phyloP scores from a whole-genome alignment of 2,113 vertebrate species.

The Gallinago undulata region DNA sequence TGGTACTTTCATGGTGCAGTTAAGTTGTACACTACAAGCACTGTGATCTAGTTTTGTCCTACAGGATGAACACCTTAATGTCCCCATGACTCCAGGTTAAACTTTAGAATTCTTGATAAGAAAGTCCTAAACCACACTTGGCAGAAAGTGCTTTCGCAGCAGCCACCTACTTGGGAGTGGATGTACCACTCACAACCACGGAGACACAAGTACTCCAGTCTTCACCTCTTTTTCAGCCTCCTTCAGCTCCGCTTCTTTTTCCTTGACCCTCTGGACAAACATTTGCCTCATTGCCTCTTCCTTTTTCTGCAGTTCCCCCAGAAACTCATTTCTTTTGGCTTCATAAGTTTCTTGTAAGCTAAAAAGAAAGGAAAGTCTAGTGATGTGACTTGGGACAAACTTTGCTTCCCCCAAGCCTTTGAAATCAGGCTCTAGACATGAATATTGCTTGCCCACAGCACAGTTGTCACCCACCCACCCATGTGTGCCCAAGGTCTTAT shows the following conservation, averaged over 20 bases:
- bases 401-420: not conserved
- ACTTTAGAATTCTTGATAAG: not conserved
- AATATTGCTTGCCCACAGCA: not conserved
- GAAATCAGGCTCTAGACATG: not conserved
- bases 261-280: constrained; percentile 99
- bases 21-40: not conserved
- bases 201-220: not conserved
- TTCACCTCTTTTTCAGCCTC: constrained; percentile 98
- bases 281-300: constrained; percentile 99
- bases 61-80: not conserved
- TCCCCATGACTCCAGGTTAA: not conserved
- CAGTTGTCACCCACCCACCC: not conserved
- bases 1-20: not conserved
- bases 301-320: constrained; percentile 97
- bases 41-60: not conserved
- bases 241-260: constrained; percentile 96
- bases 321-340: constrained; percentile 97
- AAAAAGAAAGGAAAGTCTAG: not conserved
- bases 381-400: not conserved
- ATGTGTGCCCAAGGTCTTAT: not conserved
- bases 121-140: not conserved
- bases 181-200: not conserved
- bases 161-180: not conserved
- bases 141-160: not conserved
- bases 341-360: constrained; percentile 98